Evolutionary conservation across 2,113 vertebrate genomes (phyloP), one percentile per base, ranked within the genome.

Genomic region (Machaerirhynchus nigripectus): DNA sequence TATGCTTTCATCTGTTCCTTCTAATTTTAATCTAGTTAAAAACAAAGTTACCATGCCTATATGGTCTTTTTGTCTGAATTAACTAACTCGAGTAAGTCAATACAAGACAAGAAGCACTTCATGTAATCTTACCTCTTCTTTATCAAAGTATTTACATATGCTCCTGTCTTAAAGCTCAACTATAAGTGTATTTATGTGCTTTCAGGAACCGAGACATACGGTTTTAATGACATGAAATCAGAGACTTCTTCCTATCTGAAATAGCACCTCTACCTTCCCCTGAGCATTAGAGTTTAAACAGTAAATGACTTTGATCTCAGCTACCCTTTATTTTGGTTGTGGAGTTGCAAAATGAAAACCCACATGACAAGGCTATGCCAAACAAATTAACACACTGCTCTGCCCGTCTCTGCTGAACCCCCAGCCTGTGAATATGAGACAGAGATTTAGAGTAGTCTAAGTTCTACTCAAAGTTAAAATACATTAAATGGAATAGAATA

Each of bases 311-410:
- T 96, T 96, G 95, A 96, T 96, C 95, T 96, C 90, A 77, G 85
- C 91, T 95, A 95, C 87, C 82, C 92, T 93, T 94, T 84, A 96
- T 95, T 96, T 97, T 93, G 90, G 95, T 91, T 95, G 82, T 44
- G 84, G 92, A 95, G 91, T 94, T 97, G 87, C 94, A 97, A 95
- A 94, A 97, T 67, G 52, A 94, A 96, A 96, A 97, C 96, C 95
- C 95, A 97, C 94, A 97, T 93, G 84, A 96, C 84, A 96, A 85
- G 78, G 42, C 75, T 96, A 13, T 92, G 64, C 87, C 95, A 95
- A 96, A 44, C 82, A 95, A 87, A 94, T 95, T 93, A 95, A 93
- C 90, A 77, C 79, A 80, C 56, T 0, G 0, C 90, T 94, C 90
- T 90, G 71, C 95, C 82, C 15, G 1, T 93, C 82, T 56, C 67